Percentiles rank a stretch among this genome's conserved stretches.
phyloP scores from a whole-genome alignment of 2,888 invertebrate genomes.

The Loripinus fragilis region DNA sequence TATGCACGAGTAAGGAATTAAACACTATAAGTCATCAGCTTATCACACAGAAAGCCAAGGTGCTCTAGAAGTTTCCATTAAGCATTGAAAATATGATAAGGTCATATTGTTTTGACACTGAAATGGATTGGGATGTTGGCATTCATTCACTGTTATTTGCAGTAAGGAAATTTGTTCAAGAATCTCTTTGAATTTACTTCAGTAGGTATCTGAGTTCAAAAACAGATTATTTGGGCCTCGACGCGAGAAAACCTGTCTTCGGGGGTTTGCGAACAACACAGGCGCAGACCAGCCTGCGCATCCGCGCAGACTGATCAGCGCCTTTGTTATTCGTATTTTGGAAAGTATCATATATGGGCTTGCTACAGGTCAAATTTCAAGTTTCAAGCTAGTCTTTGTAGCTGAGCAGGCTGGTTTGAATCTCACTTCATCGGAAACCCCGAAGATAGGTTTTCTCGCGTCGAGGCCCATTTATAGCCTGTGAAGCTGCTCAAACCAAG shows the following conservation, averaged over 20 bases:
- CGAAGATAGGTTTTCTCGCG: no score
- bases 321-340: conserved; percentile 29
- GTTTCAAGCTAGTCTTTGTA: no score
- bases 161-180: background rate
- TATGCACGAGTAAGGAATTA: conserved; percentile 32
- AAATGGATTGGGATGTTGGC: conserved; percentile 36
- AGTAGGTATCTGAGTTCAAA: conserved; percentile 38
- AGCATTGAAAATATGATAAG: conserved; percentile 40
- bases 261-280: no score
- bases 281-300: no score
- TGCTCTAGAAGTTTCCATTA: conserved; percentile 44
- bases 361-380: conserved; percentile 43
- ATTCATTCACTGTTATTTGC: conserved; percentile 32
- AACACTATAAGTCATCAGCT: no score
- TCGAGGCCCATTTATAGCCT: background rate
- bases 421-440: no score
- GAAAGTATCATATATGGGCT: conserved; percentile 37
- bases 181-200: conserved; percentile 39
- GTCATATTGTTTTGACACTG: background rate
- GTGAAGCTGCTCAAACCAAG: conserved; percentile 44
- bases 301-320: no score
- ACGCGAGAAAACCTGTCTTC: no score
- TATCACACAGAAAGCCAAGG: conserved; percentile 46
- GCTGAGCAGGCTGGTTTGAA: no score
- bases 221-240: no score